Conservation (phyloP, 2,888 invertebrate species). For the Pristionchus arcanus region DNA sequence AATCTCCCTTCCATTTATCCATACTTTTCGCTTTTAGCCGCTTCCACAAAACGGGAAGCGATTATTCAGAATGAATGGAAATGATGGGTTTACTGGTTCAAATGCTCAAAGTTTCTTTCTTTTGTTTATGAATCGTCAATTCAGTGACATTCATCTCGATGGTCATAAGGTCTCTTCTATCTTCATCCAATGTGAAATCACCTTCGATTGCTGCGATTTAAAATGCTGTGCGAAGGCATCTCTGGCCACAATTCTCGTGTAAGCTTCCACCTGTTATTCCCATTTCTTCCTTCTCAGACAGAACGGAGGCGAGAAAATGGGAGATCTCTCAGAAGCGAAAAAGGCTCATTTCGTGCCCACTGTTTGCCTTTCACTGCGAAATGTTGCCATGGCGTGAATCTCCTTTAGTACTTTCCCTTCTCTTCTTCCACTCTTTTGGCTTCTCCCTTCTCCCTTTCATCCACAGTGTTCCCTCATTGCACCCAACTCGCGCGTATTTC, state of each 20-base stretch:
- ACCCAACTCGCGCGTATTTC: neutral
- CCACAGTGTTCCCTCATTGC: neutral
- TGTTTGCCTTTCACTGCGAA: slow-evolving; percentile 3
- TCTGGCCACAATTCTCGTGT: neutral
- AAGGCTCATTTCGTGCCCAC: neutral
- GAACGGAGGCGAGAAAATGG: neutral
- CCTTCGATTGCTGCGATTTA: neutral
- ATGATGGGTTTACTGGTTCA: neutral
- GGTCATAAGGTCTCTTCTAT: neutral
- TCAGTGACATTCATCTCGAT: neutral
- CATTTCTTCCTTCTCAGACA: neutral
- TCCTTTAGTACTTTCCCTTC: slow-evolving; percentile 16
- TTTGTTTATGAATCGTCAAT: neutral
- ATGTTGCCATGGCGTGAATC: slow-evolving; percentile 31
- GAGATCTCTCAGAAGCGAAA: neutral
- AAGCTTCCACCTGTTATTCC: neutral
- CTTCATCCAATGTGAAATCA: neutral
- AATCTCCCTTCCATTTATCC: neutral
- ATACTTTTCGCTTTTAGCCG: neutral
- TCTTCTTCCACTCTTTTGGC: slow-evolving; percentile 9
- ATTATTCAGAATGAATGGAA: neutral
- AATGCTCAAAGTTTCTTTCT: neutral
- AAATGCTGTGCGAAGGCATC: slow-evolving; percentile 45
- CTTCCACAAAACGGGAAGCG: neutral
- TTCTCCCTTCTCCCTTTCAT: neutral